phyloP scores from a whole-genome alignment of 2,888 invertebrate species.

The Perizoma affinitatum region DNA sequence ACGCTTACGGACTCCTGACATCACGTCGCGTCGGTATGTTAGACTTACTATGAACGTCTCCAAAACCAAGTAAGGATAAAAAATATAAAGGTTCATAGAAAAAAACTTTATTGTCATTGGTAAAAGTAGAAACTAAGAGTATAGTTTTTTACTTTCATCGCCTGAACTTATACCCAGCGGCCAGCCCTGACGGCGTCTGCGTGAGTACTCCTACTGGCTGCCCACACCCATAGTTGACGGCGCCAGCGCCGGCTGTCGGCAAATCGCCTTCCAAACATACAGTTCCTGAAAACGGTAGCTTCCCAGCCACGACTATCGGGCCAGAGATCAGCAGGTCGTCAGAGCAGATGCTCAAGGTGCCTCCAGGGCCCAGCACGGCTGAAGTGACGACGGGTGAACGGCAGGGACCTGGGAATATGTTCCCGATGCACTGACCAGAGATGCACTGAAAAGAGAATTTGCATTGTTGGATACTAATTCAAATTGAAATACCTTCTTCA shows the following conservation, averaged over 20 bases:
- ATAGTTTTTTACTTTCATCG: too few relatives aligned
- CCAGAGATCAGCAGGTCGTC: slow-evolving; percentile 42
- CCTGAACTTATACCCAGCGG: slow-evolving; percentile 5
- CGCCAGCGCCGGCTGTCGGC: slow-evolving; percentile 29
- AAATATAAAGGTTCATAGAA: too few relatives aligned
- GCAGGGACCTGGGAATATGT: not conserved
- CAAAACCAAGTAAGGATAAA: too few relatives aligned
- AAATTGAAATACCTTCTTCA: too few relatives aligned
- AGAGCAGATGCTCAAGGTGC: slow-evolving; percentile 34
- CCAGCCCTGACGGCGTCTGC: slow-evolving; percentile 5
- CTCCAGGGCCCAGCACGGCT: slow-evolving; percentile 12
- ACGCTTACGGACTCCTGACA: too few relatives aligned
- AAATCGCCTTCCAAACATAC: slow-evolving; percentile 48
- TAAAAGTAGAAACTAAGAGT: too few relatives aligned
- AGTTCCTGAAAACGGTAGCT: slow-evolving; percentile 45
- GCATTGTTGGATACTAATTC: not conserved
- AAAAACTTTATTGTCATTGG: too few relatives aligned
- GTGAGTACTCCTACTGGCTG: slow-evolving; percentile 8
- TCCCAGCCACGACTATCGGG: slow-evolving; percentile 39
- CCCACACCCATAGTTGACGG: slow-evolving; percentile 28
- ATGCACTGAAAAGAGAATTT: slow-evolving; percentile 19
- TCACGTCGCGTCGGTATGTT: too few relatives aligned
- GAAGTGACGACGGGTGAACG: slow-evolving; percentile 4
- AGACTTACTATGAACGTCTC: too few relatives aligned
- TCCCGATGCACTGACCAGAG: slow-evolving; percentile 15